These are phyloP conservation scores for Orycteropus afer DNA, from an alignment of 2,113 vertebrate species.

Conservation along the genomic window DNA sequence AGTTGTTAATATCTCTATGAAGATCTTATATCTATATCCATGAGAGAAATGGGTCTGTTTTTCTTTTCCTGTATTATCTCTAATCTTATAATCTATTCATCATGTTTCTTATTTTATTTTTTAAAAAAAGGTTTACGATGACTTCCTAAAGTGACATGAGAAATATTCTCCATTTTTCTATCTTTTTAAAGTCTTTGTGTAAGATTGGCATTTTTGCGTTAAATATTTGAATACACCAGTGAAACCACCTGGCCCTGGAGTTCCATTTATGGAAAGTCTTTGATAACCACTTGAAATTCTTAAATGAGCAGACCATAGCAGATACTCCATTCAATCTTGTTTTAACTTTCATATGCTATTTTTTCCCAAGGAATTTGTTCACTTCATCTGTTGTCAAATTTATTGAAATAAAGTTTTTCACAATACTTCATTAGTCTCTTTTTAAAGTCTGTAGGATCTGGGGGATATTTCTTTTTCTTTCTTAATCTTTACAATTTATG, in stretches of 20 bases:
- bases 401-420: not conserved
- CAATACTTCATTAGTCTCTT: not conserved
- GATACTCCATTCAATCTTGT: not conserved
- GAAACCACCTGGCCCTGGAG: not conserved
- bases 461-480: not conserved
- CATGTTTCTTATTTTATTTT: no score
- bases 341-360: not conserved
- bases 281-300: constrained; percentile 12
- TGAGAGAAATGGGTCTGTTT: not conserved
- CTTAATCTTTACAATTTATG: not conserved
- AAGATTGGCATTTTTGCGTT: not conserved
- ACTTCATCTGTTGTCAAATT: not conserved
- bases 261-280: constrained; percentile 26
- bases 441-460: not conserved
- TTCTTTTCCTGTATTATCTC: not conserved
- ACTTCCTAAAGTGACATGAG: not conserved
- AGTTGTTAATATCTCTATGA: not conserved
- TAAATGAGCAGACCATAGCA: not conserved
- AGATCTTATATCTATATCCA: not conserved
- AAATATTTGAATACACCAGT: not conserved
- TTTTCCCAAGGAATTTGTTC: not conserved
- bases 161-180: not conserved
- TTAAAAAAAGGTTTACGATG: not conserved
- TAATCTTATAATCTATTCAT: constrained; percentile 6
- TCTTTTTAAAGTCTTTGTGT: constrained; percentile 11